phyloP scores from a whole-genome alignment of 2,797 vertebrate species.

The Moxostoma hubbsi region DNA sequence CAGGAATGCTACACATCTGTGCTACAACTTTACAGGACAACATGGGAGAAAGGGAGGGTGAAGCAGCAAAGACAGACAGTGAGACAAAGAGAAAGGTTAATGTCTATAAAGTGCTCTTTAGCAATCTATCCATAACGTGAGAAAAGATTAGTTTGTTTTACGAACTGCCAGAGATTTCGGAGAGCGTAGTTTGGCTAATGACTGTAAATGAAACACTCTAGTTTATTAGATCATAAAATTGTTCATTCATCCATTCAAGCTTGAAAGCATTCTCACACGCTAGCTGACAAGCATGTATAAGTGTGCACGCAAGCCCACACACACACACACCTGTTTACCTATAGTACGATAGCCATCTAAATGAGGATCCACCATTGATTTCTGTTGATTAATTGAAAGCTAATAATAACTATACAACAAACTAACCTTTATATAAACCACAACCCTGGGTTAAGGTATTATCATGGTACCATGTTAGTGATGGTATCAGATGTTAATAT shows the following conservation, averaged over 20 bases:
- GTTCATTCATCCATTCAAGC: constrained; percentile 26
- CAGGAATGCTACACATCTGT: not conserved
- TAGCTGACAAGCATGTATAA: not conserved
- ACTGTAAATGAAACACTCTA: constrained; percentile 13
- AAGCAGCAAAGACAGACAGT: not conserved
- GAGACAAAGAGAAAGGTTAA: not conserved
- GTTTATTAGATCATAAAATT: constrained; percentile 20
- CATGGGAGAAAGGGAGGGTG: not conserved
- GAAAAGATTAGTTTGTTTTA: not conserved
- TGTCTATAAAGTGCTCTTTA: not conserved
- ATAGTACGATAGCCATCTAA: not conserved
- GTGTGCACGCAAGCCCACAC: not conserved
- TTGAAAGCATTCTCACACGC: not conserved
- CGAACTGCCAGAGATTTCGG: not conserved
- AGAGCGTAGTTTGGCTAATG: constrained; percentile 21
- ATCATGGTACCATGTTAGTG: too few species aligned
- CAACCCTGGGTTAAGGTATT: too few species aligned
- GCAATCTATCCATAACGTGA: not conserved
- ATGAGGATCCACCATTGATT: not conserved
- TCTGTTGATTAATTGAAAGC: too few species aligned
- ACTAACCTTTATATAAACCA: too few species aligned
- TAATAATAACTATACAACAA: too few species aligned
- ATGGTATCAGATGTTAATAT: too few species aligned
- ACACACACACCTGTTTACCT: too few species aligned
- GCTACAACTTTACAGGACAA: not conserved